These are phyloP conservation scores for Coryphaenoides rupestris DNA, from an alignment of 2,113 vertebrate species.

Conservation along the genomic window DNA sequence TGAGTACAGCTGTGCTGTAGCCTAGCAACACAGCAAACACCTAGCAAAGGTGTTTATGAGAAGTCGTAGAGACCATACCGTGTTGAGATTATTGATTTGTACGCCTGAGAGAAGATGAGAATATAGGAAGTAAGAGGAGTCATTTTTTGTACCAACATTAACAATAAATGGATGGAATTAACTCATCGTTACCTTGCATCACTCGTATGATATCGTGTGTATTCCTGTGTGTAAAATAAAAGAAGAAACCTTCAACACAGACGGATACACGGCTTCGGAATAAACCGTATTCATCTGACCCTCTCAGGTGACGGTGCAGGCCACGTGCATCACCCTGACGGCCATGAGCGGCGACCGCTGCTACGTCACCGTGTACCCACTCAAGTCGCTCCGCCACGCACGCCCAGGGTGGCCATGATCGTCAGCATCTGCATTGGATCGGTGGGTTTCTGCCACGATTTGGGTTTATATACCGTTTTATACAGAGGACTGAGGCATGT, in stretches of 20 bases:
- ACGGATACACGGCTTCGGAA: neutral
- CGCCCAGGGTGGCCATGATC: conserved; percentile 76
- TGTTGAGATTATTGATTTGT: too few species aligned
- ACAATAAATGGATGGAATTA: too few species aligned
- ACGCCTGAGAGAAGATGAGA: too few species aligned
- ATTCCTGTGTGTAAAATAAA: too few species aligned
- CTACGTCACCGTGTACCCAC: conserved; percentile 78
- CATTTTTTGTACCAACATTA: too few species aligned
- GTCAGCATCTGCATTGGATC: conserved; percentile 83
- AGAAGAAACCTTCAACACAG: neutral
- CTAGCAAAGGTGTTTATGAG: too few species aligned
- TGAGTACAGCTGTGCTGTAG: too few species aligned
- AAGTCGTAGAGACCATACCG: too few species aligned
- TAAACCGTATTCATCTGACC: neutral
- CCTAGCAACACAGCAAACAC: too few species aligned
- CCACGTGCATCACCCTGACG: conserved; percentile 81
- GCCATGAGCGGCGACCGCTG: conserved; percentile 83
- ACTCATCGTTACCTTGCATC: too few species aligned
- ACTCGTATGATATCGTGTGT: too few species aligned
- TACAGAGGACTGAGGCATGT: neutral
- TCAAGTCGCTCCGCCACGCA: conserved; percentile 79
- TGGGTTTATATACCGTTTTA: neutral
- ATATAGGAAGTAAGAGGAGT: too few species aligned
- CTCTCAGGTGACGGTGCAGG: conserved; percentile 82
- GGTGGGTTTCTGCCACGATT: conserved; percentile 48